These are phyloP conservation scores for Atopsyche davidsoni DNA, from an alignment of 1,140 invertebrate species.

Conservation along the genomic window DNA sequence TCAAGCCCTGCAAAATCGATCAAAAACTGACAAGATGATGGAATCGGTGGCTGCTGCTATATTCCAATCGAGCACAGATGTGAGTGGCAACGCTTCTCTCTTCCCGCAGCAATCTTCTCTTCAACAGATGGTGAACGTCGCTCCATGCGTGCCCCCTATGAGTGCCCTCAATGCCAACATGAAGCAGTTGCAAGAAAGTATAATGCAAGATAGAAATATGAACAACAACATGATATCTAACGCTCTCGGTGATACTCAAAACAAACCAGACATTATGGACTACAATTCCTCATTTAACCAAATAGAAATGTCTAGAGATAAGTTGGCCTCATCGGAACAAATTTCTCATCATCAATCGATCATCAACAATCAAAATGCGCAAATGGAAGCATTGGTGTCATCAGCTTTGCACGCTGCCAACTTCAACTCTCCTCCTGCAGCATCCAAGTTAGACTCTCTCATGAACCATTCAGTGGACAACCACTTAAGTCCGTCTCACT, in stretches of 20 bases:
- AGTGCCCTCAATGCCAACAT: conserved; percentile 16
- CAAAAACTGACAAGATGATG: conserved; percentile 47
- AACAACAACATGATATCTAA: conserved; percentile 31
- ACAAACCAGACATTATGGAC: conserved; percentile 20
- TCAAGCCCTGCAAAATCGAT: conserved; percentile 45
- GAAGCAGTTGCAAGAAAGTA: conserved; percentile 27
- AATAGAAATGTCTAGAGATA: conserved; percentile 28
- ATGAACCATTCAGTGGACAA: conserved; percentile 59
- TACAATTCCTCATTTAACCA: conserved; percentile 16
- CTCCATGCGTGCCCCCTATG: conserved; percentile 35
- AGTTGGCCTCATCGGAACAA: conserved; percentile 46
- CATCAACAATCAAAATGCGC: conserved; percentile 34
- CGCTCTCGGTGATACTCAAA: conserved; percentile 10
- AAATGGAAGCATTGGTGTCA: conserved; percentile 44
- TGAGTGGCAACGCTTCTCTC: neutral
- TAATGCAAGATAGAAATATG: conserved; percentile 14
- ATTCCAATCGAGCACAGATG: conserved; percentile 40
- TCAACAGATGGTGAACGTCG: conserved; percentile 8
- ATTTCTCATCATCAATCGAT: conserved; percentile 34
- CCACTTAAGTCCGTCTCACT: conserved; percentile 41
- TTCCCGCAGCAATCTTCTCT: conserved; percentile 27
- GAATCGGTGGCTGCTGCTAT: conserved; percentile 46
- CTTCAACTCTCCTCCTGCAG: conserved; percentile 37
- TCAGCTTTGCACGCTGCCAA: conserved; percentile 49
- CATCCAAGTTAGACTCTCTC: conserved; percentile 55